A percentile compares a stretch with the other conserved stretches of the same genome.
phyloP scores from a whole-genome alignment of 2,888 invertebrate genomes.

The Petrophora chlorosata region DNA sequence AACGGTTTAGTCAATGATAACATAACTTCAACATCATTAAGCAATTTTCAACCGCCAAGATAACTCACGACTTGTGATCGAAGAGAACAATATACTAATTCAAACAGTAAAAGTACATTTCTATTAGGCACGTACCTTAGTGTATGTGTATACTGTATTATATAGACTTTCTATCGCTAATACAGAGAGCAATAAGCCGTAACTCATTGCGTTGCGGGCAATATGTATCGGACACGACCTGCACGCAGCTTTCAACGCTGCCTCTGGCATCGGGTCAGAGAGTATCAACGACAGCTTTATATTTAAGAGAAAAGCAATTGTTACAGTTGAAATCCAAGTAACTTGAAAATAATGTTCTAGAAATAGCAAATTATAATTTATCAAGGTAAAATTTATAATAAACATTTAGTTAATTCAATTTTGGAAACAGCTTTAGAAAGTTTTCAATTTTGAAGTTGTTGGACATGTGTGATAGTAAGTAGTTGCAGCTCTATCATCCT shows the following conservation, averaged over 20 bases:
- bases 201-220: conserved; percentile 23
- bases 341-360: too few relatives aligned
- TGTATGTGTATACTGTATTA: too few relatives aligned
- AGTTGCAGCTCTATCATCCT: too few relatives aligned
- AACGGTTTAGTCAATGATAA: not conserved
- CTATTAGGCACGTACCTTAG: too few relatives aligned
- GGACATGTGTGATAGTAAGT: too few relatives aligned
- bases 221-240: conserved; percentile 27
- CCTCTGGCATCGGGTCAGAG: conserved; percentile 34
- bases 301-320: conserved; percentile 18
- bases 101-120: conserved; percentile 29
- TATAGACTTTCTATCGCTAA: conserved; percentile 33
- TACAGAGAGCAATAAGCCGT: conserved; percentile 25
- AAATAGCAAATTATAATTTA: too few relatives aligned
- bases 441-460: too few relatives aligned
- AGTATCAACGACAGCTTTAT: conserved; percentile 33
- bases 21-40: conserved; percentile 11
- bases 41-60: conserved; percentile 5
- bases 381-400: too few relatives aligned
- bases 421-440: too few relatives aligned
- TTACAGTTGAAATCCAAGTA: not conserved
- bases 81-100: conserved; percentile 17
- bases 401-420: too few relatives aligned
- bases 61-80: conserved; percentile 14
- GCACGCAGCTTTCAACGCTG: conserved; percentile 36